These are phyloP conservation scores for Brachystomella parvula DNA, from an alignment of 1,140 invertebrate species.

Conservation along the genomic window DNA sequence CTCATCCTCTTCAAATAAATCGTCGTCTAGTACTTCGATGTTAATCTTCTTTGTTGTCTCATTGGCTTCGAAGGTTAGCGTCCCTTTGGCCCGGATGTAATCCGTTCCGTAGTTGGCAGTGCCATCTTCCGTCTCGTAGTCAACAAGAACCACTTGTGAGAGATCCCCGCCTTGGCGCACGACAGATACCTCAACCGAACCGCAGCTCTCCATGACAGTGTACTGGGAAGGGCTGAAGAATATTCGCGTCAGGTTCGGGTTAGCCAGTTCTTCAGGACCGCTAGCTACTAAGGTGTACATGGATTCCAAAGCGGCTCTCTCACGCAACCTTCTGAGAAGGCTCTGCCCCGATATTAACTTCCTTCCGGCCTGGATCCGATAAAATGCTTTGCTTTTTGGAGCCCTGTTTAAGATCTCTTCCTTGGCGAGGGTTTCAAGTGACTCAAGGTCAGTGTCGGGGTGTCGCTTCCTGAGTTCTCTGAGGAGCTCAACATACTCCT, in stretches of 20 bases:
- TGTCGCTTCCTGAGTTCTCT: conserved; percentile 80
- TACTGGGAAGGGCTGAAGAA: conserved; percentile 95
- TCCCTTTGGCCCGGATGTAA: conserved; percentile 79
- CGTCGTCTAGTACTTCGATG: conserved; percentile 92
- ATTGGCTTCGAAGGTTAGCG: conserved; percentile 72
- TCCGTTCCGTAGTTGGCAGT: conserved; percentile 91
- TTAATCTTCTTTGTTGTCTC: conserved; percentile 75
- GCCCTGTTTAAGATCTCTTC: conserved; percentile 79
- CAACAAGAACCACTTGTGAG: conserved; percentile 66
- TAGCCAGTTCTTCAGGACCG: conserved; percentile 52
- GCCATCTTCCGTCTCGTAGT: conserved; percentile 94
- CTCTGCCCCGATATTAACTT: conserved; percentile 93
- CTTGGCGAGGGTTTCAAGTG: conserved; percentile 88
- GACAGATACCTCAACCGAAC: conserved; percentile 83
- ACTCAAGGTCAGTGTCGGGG: conserved; percentile 72
- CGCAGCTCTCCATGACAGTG: conserved; percentile 97
- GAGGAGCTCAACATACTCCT: conserved; percentile 84
- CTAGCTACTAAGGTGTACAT: conserved; percentile 55
- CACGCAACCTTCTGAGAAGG: conserved; percentile 78
- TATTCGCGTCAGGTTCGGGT: conserved; percentile 53
- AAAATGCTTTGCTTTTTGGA: conserved; percentile 93
- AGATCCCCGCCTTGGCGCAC: conserved; percentile 73
- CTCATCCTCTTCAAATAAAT: conserved; percentile 97
- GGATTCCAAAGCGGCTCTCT: conserved; percentile 67
- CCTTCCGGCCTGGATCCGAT: conserved; percentile 76